Conservation (phyloP, 2,113 vertebrate species). For the Petromus typicus region DNA sequence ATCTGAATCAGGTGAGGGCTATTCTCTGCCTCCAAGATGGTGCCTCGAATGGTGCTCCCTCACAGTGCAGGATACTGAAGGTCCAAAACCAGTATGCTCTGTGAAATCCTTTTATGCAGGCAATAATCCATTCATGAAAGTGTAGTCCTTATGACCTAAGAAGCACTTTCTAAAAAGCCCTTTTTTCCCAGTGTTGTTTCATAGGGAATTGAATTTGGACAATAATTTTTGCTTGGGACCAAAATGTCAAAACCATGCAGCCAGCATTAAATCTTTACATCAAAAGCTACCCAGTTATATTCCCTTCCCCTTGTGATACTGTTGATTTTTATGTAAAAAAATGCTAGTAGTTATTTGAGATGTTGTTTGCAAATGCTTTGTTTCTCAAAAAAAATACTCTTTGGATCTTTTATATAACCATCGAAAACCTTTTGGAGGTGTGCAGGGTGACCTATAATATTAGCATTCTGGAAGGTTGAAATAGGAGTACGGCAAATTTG, state of each 20-base stretch:
- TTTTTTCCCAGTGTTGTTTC: neutral
- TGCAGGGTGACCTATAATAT: neutral
- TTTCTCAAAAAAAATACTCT: neutral
- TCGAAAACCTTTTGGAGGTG: neutral
- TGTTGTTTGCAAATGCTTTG: neutral
- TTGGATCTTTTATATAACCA: neutral
- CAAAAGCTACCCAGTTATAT: neutral
- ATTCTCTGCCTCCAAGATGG: neutral
- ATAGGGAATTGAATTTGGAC: neutral
- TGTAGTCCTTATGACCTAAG: neutral
- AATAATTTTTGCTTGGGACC: neutral
- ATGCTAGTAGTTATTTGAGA: neutral
- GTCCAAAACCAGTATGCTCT: neutral
- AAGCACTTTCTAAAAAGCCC: neutral
- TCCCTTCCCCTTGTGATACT: neutral
- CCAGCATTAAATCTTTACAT: conserved; percentile 4
- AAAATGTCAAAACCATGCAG: neutral
- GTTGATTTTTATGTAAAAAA: neutral
- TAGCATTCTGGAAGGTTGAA: neutral
- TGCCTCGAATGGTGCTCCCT: neutral
- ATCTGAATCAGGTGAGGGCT: neutral
- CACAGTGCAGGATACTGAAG: neutral
- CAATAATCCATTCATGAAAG: neutral
- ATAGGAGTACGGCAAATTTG: neutral
- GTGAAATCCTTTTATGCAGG: neutral